Conservation (phyloP, 2,888 invertebrate species). For the Pachliopta kotzebuea region DNA sequence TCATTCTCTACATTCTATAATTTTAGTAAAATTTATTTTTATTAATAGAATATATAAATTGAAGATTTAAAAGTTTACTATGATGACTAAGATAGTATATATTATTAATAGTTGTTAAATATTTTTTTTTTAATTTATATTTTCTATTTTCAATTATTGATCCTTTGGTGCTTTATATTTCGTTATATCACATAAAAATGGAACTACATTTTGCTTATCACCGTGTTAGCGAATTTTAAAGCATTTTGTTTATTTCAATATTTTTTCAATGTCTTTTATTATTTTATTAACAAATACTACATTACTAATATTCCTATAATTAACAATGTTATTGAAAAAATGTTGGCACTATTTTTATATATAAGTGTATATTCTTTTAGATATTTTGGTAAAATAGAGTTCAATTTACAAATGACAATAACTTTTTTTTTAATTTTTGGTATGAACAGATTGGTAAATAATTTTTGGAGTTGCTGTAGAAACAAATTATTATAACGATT, state of each 20-base stretch:
- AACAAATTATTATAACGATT: too few species aligned
- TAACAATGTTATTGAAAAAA: background rate
- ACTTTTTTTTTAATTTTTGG: too few species aligned
- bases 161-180: conserved; percentile 27
- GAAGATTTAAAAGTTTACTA: background rate
- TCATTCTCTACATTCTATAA: background rate
- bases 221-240: conserved; percentile 14
- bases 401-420: too few species aligned
- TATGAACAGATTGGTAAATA: too few species aligned
- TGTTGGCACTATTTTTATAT: conserved; percentile 16
- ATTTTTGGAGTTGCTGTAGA: too few species aligned
- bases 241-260: conserved; percentile 5
- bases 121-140: conserved; percentile 34
- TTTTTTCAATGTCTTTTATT: background rate
- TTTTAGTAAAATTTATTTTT: too few species aligned
- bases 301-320: background rate
- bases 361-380: background rate
- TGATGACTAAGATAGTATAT: background rate
- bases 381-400: too few species aligned
- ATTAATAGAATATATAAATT: background rate
- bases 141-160: conserved; percentile 32
- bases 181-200: conserved; percentile 24
- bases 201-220: conserved; percentile 21
- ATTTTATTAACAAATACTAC: conserved; percentile 9
- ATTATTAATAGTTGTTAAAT: conserved; percentile 22